Evolutionary conservation across 2,888 invertebrate species (phyloP).

Genomic region (Masnerella sp.): DNA sequence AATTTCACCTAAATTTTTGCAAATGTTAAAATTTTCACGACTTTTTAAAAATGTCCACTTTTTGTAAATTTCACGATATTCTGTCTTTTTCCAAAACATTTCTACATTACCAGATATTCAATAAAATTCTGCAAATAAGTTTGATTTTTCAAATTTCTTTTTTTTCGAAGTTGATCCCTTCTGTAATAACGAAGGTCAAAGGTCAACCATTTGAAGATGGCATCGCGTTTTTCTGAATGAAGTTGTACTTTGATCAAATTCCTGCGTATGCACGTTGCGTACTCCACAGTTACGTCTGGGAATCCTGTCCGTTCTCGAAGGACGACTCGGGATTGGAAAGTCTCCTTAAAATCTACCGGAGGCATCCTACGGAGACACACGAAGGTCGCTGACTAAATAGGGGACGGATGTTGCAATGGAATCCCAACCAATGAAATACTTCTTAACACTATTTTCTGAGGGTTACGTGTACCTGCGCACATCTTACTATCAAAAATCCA

Average conservation of each 20-base stretch:
- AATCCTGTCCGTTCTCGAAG: slow-evolving; percentile 55
- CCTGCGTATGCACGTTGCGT: slow-evolving; percentile 18
- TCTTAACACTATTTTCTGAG: slow-evolving; percentile 33
- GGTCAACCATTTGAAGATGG: too few species aligned
- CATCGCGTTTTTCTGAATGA: slow-evolving; percentile 32
- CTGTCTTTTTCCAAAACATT: too few species aligned
- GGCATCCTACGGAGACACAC: slow-evolving; percentile 53
- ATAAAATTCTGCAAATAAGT: too few species aligned
- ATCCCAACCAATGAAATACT: slow-evolving; percentile 37
- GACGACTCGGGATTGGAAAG: slow-evolving; percentile 57
- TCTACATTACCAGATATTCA: too few species aligned
- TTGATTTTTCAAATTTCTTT: too few species aligned
- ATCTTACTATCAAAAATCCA: too few species aligned
- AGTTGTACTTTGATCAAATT: slow-evolving; percentile 52
- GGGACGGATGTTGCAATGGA: slow-evolving; percentile 55
- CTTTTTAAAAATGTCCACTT: too few species aligned
- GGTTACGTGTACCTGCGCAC: slow-evolving; percentile 17
- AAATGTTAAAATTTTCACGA: too few species aligned
- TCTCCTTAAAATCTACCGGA: slow-evolving; percentile 56
- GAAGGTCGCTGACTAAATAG: slow-evolving; percentile 59
- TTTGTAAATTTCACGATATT: too few species aligned
- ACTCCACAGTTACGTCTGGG: slow-evolving; percentile 43
- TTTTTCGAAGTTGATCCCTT: too few species aligned
- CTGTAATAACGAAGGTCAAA: too few species aligned
- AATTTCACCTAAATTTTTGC: too few species aligned